Base-by-base conservation (phyloP, 2,888 invertebrate genomes). In the Lysandra bellargus region DNA sequence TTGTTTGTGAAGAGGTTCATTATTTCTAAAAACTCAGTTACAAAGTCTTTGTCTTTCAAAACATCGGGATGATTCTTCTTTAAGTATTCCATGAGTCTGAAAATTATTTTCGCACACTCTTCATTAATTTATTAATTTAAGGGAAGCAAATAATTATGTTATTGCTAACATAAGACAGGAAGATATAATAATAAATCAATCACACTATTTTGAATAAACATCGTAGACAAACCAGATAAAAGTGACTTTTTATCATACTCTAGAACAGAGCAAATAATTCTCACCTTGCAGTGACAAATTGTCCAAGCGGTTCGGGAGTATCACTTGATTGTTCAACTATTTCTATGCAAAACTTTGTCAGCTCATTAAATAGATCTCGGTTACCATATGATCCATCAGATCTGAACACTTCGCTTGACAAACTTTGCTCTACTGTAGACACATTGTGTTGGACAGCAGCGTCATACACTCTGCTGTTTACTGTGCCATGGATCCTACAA, bases 401-500 rank as follows among this genome's bases (percentile, higher is more conserved):
- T 1, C 82, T 80, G 78, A 81, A 85, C 1, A 83, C 80, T 0
- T 85, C 83, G 64, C 88, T 84, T 0, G 82, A 78, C 4, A 88
- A 30, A 14, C 86, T 84, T 72, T 92, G 90, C 0, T 88, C 83
- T 0, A 87, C 7, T 0, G 90, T 17, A 0, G 85, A 78, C 0
- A 92, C 83, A 30, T 90, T 88, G 82, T 89, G 85, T 37, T 85
- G 79, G 0, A 86, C 17, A 0, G 90, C 92, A 0, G 88, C 72
- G 0, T 91, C 87, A 80, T 87, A 91, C 0, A 89, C 85, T 0
- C 85, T 81, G 9, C 88, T 91, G 0, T 82, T 79, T 0, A 81
- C 77, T 3, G 87, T 87, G 0, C 93, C 93, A 61, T 93, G 93
- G 76, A 93, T 91, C 92, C 92, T 93, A 82, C 17, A 79, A 78